Base-by-base conservation (phyloP, 2,888 invertebrate genomes). In the Stictocephala bisonia region DNA sequence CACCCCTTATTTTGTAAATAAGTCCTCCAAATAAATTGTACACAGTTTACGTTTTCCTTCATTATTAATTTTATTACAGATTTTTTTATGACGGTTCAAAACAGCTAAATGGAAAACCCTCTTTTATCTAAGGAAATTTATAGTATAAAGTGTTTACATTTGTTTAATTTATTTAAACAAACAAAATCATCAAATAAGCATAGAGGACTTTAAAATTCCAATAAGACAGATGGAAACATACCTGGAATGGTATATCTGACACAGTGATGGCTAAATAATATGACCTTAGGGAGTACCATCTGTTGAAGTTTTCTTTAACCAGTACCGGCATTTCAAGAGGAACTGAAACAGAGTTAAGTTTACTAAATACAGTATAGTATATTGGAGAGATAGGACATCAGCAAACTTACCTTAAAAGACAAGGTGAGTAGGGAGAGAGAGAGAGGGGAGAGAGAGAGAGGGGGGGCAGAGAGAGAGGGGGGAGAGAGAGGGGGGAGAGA, bases 201-300 rank as follows among this genome's bases (percentile, higher is more conserved):
- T 35, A 35, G 40, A 11, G 40, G 40, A 35, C 7, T 11, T 35
- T 11, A 35, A 35, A 35, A 35, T 35, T 11, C 7, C 4, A 48
- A 48, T 48, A 9, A 6, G 7, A 48, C 9, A 48, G 7, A 51
- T 51, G 3, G n/a, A 15, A 60, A 74, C 79, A 85, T 85, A 97
- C 96, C 90, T 97, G 97, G 86, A 98, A 98, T n/a, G 98, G 98
- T 86, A 98, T 88, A 85, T 98, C 98, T 0, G 97, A 97, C 74
- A 97, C 90, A 0, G 97, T 97, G 81, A 97, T 97, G 18, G 97
- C 97, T 80, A 97, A 86, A 83, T 97, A 98, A 84, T 98, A 98
- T 0, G 96, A 93, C 79, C 94, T 91, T 35, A 97, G 86, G 48
- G 97, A 97, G 83, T 98, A 98, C 97, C 98, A 98, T 80, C 97